Base-by-base conservation (phyloP, 2,113 vertebrate species). In the Engystomops pustulosus region DNA sequence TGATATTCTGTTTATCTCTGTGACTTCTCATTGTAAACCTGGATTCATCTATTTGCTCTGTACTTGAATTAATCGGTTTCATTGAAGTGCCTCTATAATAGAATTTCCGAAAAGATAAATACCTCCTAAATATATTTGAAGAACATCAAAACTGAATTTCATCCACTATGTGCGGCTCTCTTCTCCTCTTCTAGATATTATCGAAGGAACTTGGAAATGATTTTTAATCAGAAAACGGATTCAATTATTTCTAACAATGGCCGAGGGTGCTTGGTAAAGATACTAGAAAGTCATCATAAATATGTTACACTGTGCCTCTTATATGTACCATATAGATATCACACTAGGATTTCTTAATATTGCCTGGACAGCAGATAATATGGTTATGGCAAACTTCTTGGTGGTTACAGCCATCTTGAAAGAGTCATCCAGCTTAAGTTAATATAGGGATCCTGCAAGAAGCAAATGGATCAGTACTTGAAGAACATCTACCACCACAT, bases 41-140 rank as follows among this genome's bases (percentile, higher is more conserved):
- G 34, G 34, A 58, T 58, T 41, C 12, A 60, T 78, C 53, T 78
- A 17, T 78, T 78, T 78, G 75, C 53, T 60, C 75, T 78, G 34
- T 38, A 36, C 32, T 78, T 78, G 75, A 78, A 78, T 55, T 55
- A 77, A 53, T 77, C 49, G n/a, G 51, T 17, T 77, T 17, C 14
- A 58, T 60, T 58, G 34, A 78, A 78, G 75, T n/a, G 34, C 20
- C 51, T 38, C 20, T 41, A 17, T 78, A 60, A 78, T 78, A 78
- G 32, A 78, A 78, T 58, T 58, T 41, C 14, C 60, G 14, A 27
- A 58, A 41, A 38, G 51, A 78, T 78, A 41, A 78, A 78, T 32
- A 30, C 10, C 32, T 25, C 41, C 49, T 60, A 78, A 77, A 77
- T 53, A 77, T 25, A 41, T 55, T 78, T 27, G 20, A 60, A 78